Evolutionary conservation across 2,797 vertebrate species (phyloP).

Genomic region (Bradypodion ventrale): DNA sequence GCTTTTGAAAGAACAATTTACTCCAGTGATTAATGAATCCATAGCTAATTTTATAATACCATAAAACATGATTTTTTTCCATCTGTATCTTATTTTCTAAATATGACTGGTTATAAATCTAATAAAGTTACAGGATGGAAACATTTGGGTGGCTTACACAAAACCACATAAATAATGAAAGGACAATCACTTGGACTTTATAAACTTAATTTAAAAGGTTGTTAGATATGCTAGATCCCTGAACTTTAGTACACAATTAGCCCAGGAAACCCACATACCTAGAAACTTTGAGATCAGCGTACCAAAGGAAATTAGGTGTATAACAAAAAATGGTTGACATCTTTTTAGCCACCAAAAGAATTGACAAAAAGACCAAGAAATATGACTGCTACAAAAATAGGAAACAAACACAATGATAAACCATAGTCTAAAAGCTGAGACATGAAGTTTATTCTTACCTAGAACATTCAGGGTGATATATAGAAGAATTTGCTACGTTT

Average conservation of each 20-base stretch:
- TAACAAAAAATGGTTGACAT: background rate
- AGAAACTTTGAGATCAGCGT: background rate
- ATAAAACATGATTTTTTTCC: background rate
- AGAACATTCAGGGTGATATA: no score
- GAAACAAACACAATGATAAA: no score
- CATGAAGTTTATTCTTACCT: no score
- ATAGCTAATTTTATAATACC: background rate
- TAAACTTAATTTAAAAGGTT: no score
- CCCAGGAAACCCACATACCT: background rate
- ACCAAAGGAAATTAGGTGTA: no score
- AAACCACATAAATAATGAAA: constrained; percentile 2
- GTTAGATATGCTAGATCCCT: background rate
- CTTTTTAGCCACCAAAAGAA: background rate
- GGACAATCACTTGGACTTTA: background rate
- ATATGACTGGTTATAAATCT: constrained; percentile 36
- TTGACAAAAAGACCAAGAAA: background rate
- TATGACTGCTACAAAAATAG: background rate
- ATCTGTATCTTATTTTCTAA: constrained; percentile 27
- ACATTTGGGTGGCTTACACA: background rate
- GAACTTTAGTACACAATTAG: background rate
- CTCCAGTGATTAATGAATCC: constrained; percentile 21
- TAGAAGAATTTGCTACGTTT: no score
- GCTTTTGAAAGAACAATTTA: constrained; percentile 38
- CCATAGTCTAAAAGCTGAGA: no score
- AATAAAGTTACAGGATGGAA: background rate